Evolutionary conservation across 2,113 vertebrate species (phyloP).

Genomic region (Jacana jacana): DNA sequence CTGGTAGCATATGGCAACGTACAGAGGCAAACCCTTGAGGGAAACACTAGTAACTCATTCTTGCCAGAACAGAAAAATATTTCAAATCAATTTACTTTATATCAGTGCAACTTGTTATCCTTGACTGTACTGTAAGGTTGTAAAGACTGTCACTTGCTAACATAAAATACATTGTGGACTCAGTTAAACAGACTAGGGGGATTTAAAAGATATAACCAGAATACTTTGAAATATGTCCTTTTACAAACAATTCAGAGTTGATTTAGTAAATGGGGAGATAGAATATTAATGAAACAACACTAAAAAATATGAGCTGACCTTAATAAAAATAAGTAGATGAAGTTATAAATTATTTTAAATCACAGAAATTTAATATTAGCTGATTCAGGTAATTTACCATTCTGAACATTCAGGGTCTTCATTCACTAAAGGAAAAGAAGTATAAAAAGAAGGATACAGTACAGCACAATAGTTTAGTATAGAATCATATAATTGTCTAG

Average conservation of each 20-base stretch:
- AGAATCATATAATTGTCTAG: too few species aligned
- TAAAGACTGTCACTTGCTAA: conserved; percentile 31
- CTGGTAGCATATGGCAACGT: not conserved
- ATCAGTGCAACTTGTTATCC: not conserved
- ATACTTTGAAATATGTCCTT: conserved; percentile 14
- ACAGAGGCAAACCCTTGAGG: conserved; percentile 5
- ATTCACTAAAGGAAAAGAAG: conserved; percentile 51
- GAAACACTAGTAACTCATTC: not conserved
- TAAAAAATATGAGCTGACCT: conserved; percentile 49
- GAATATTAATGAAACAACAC: conserved; percentile 49
- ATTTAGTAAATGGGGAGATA: conserved; percentile 54
- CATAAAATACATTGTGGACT: conserved; percentile 29
- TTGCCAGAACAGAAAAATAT: not conserved
- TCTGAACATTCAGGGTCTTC: conserved; percentile 47
- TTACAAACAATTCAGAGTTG: conserved; percentile 5
- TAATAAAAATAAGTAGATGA: conserved; percentile 64
- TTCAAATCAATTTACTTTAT: conserved; percentile 1
- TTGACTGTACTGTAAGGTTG: conserved; percentile 18
- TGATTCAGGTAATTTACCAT: conserved; percentile 39
- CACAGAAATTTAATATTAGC: conserved; percentile 53
- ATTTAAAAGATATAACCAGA: conserved; percentile 58
- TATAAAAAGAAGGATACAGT: not conserved
- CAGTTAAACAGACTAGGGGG: conserved; percentile 43
- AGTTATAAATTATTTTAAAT: conserved; percentile 68
- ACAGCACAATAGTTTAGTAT: not conserved